These are phyloP conservation scores for Gymnogyps californianus DNA, from an alignment of 2,113 vertebrate species.

Conservation along the genomic window DNA sequence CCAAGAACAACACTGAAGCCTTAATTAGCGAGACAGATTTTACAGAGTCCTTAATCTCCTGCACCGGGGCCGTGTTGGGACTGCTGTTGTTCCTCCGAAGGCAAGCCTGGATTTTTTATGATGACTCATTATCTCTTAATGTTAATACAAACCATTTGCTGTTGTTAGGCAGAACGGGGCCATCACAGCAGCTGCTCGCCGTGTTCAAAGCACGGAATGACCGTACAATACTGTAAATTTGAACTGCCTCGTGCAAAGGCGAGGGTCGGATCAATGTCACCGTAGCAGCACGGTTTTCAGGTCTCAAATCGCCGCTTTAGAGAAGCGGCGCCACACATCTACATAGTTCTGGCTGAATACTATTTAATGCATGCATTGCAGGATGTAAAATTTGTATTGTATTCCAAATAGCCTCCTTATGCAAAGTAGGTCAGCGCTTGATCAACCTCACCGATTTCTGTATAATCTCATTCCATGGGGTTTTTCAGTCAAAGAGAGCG, in stretches of 20 bases:
- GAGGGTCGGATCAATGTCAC: neutral
- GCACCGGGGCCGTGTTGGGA: neutral
- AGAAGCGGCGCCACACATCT: neutral
- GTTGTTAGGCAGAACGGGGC: slow-evolving; percentile 45
- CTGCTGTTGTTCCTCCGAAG: neutral
- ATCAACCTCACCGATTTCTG: slow-evolving; percentile 57
- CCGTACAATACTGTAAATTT: neutral
- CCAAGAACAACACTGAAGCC: neutral
- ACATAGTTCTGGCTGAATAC: neutral
- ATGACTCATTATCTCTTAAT: slow-evolving; percentile 53
- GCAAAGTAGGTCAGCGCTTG: slow-evolving; percentile 62
- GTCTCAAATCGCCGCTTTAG: neutral
- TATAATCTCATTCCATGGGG: slow-evolving; percentile 58
- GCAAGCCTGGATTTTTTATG: slow-evolving; percentile 1
- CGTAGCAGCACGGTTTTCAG: neutral
- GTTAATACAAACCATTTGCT: slow-evolving; percentile 40
- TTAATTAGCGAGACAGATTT: slow-evolving; percentile 45
- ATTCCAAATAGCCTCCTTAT: slow-evolving; percentile 26
- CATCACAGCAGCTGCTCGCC: neutral
- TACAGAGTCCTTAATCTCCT: slow-evolving; percentile 31
- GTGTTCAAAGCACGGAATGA: neutral
- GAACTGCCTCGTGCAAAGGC: neutral
- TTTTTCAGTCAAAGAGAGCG: slow-evolving; percentile 32
- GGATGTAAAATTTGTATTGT: neutral
- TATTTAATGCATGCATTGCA: neutral